Evolutionary conservation across 2,797 vertebrate genomes (phyloP).

Genomic region (Schizopygopsis malacanthus): DNA sequence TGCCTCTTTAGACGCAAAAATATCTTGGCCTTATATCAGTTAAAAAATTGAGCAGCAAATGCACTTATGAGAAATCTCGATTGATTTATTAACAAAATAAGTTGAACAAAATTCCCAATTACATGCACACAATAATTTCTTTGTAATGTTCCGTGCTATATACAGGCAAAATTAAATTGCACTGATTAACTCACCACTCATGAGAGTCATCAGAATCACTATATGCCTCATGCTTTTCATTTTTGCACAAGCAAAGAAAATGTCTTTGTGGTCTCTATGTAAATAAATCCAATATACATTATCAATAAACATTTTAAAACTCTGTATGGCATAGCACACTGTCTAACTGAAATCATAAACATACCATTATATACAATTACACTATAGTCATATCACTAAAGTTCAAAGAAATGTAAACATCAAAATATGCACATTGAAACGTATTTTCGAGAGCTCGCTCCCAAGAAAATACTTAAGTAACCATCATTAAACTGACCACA

Average conservation of each 20-base stretch:
- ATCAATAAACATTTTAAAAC: neutral
- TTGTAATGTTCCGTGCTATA: neutral
- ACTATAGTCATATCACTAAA: neutral
- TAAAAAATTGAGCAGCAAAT: slow-evolving; percentile 70
- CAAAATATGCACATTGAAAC: neutral
- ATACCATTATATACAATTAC: neutral
- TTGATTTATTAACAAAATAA: neutral
- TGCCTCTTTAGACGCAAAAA: slow-evolving; percentile 75
- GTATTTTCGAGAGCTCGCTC: neutral
- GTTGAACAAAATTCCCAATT: neutral
- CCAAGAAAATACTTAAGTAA: neutral
- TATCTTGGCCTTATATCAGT: slow-evolving; percentile 70
- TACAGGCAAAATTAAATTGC: neutral
- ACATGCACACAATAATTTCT: neutral
- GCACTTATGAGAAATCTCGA: slow-evolving; percentile 59
- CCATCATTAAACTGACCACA: neutral
- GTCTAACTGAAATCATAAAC: neutral
- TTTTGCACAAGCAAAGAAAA: slow-evolving; percentile 22
- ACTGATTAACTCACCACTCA: slow-evolving; percentile 67
- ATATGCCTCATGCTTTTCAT: slow-evolving; percentile 64
- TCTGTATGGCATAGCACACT: neutral
- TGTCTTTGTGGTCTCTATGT: neutral
- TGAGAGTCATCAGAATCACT: slow-evolving; percentile 64
- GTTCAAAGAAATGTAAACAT: neutral
- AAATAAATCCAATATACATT: neutral